A percentile compares a stretch with the other conserved stretches of the same genome.
Conservation (phyloP, 2,888 invertebrate species). For the Brenthis ino region DNA sequence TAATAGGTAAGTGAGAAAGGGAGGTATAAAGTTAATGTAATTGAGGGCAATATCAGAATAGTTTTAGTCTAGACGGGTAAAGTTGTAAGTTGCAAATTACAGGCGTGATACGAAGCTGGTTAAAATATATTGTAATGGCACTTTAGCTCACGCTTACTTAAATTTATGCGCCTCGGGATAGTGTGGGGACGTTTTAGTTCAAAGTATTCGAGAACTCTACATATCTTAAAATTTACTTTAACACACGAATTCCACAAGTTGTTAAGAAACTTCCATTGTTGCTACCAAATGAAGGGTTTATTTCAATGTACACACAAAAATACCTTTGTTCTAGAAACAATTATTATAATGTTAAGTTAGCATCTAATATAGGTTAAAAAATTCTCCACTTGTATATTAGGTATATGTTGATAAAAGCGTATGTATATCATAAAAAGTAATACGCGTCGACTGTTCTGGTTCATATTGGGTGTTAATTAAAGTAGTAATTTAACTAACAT, state of each 20-base stretch:
- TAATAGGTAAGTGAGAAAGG: constrained; percentile 49
- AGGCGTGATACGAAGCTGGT: constrained; percentile 60
- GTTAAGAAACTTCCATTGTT: constrained; percentile 28
- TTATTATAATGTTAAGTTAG: not conserved
- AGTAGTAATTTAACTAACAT: no score
- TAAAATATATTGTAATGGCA: constrained; percentile 64
- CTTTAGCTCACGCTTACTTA: constrained; percentile 60
- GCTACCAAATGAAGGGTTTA: constrained; percentile 20
- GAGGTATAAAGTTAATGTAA: constrained; percentile 57
- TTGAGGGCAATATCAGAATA: constrained; percentile 73
- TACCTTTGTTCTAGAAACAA: constrained; percentile 2
- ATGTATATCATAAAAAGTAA: no score
- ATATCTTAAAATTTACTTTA: constrained; percentile 34
- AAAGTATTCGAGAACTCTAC: constrained; percentile 41
- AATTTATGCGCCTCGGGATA: constrained; percentile 56
- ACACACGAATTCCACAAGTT: constrained; percentile 34
- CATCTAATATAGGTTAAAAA: not conserved
- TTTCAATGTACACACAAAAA: constrained; percentile 13
- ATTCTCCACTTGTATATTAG: no score
- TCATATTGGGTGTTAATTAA: no score
- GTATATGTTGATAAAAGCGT: no score
- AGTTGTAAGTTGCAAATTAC: constrained; percentile 69
- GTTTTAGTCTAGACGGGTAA: constrained; percentile 77
- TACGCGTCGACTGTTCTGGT: no score
- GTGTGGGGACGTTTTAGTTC: constrained; percentile 45